phyloP scores from a whole-genome alignment of 1,140 invertebrate genomes.

The Drosophila ogumai region DNA sequence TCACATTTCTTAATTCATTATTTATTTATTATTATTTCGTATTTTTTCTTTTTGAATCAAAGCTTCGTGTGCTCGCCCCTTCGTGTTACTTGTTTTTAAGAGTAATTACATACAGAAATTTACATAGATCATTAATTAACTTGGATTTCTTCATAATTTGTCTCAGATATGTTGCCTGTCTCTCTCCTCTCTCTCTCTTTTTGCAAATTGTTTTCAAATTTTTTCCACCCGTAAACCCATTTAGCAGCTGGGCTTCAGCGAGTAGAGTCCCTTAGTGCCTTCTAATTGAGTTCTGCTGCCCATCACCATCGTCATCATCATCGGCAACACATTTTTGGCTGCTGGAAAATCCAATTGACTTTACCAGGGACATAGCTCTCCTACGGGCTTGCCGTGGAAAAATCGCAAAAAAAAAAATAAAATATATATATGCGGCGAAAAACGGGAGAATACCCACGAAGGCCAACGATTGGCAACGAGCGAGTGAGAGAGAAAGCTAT shows the following conservation, averaged over 20 bases:
- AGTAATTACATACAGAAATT: constrained; percentile 75
- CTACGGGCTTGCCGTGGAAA: constrained; percentile 18
- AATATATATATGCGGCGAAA: neutral
- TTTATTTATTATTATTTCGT: neutral
- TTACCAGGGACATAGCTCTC: constrained; percentile 24
- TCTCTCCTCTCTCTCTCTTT: neutral
- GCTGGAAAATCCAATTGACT: constrained; percentile 47
- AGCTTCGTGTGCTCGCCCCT: constrained; percentile 10
- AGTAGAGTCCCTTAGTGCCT: constrained; percentile 25
- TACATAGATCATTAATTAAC: constrained; percentile 61
- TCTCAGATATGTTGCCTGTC: constrained; percentile 6
- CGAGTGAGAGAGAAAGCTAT: constrained; percentile 1
- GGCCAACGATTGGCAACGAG: neutral
- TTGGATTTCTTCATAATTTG: constrained; percentile 23
- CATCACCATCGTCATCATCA: constrained; percentile 12
- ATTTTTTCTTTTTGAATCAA: neutral
- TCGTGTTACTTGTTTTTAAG: constrained; percentile 17
- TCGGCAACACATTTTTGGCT: constrained; percentile 11
- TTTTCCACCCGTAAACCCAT: neutral
- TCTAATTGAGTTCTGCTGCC: constrained; percentile 36
- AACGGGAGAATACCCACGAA: neutral
- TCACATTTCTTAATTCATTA: constrained; percentile 8
- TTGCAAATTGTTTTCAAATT: constrained; percentile 17
- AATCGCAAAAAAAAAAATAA: neutral
- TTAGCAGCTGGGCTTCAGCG: constrained; percentile 21